Evolutionary conservation across 2,797 vertebrate genomes (phyloP).

Genomic region (Oophaga sylvatica): DNA sequence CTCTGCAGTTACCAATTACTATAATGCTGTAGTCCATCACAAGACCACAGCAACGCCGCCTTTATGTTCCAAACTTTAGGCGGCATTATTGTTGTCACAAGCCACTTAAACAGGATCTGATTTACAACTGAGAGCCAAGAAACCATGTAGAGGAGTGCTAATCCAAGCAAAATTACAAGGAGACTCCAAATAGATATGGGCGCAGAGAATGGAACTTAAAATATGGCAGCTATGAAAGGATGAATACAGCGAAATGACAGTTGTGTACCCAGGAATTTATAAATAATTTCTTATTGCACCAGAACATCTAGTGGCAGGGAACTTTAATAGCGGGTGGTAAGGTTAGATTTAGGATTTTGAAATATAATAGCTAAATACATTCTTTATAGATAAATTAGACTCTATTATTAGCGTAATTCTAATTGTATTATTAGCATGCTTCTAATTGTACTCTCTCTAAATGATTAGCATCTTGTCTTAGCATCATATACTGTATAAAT

Average conservation of each 20-base stretch:
- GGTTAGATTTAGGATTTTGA: background rate
- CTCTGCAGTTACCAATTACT: no score
- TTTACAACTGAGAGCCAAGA: background rate
- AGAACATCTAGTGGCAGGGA: background rate
- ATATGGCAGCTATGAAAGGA: constrained; percentile 13
- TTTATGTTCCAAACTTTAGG: background rate
- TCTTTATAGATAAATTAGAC: background rate
- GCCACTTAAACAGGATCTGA: background rate
- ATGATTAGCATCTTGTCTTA: background rate
- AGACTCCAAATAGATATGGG: constrained; percentile 13
- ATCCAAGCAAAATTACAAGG: constrained; percentile 16
- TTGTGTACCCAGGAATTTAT: constrained; percentile 16
- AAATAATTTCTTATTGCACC: constrained; percentile 30
- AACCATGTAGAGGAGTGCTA: background rate
- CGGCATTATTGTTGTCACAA: background rate
- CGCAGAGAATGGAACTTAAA: constrained; percentile 31
- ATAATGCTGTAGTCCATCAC: background rate
- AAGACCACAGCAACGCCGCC: background rate
- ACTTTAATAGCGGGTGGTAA: background rate
- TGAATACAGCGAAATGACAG: constrained; percentile 1
- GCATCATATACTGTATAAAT: background rate
- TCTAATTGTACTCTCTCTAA: background rate
- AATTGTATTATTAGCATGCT: no score
- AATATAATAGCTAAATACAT: background rate
- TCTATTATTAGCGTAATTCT: background rate